phyloP scores from a whole-genome alignment of 2,113 vertebrate species.

The Panthera uncia region DNA sequence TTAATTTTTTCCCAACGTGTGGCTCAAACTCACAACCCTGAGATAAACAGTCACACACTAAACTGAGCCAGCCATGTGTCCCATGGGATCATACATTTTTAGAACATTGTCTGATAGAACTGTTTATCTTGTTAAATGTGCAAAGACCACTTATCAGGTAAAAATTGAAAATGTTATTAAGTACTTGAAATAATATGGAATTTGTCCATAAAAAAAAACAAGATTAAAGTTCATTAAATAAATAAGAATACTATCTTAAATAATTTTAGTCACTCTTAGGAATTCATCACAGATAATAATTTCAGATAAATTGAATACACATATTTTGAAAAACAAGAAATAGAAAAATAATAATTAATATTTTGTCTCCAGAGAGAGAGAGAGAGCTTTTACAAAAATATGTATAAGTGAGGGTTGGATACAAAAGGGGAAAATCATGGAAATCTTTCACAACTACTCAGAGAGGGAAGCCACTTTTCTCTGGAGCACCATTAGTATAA shows the following conservation, averaged over 20 bases:
- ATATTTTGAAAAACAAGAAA: background rate
- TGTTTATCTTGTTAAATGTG: background rate
- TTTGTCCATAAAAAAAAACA: background rate
- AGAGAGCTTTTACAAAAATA: background rate
- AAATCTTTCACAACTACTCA: background rate
- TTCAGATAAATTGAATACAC: background rate
- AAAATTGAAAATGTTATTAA: conserved; percentile 25
- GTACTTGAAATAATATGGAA: background rate
- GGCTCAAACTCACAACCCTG: background rate
- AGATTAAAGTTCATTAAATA: background rate
- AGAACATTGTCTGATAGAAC: background rate
- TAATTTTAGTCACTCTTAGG: background rate
- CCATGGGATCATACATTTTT: background rate
- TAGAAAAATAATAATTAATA: background rate
- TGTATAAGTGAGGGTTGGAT: background rate
- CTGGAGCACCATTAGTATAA: background rate
- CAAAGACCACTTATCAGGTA: background rate
- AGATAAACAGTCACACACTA: background rate
- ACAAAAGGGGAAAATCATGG: background rate
- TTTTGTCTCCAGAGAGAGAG: background rate
- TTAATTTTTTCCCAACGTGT: background rate
- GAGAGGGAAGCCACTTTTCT: background rate
- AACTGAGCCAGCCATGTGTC: background rate
- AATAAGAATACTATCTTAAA: background rate
- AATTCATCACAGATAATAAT: background rate